A percentile compares a stretch with the other conserved stretches of the same genome.
Evolutionary conservation across 2,797 vertebrate genomes (phyloP).

Genomic region (Lithobates sylvaticus): DNA sequence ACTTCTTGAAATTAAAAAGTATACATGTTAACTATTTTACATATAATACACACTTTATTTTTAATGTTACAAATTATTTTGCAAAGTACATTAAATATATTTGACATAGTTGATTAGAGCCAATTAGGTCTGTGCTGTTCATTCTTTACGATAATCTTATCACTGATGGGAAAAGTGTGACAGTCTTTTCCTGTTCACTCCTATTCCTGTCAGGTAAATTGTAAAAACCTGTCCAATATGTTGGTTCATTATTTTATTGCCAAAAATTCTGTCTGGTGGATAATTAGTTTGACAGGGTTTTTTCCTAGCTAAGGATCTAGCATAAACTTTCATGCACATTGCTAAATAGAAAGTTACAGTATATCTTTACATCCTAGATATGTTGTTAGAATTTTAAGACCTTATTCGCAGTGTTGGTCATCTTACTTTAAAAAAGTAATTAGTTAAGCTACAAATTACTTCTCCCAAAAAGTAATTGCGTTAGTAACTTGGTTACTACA

Average conservation of each 20-base stretch:
- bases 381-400: too few species aligned
- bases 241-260: neutral
- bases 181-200: neutral
- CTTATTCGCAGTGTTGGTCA: too few species aligned
- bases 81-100: neutral
- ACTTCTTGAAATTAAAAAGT: neutral
- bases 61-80: neutral
- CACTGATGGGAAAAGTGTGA: neutral
- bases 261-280: neutral
- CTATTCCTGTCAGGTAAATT: neutral
- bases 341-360: neutral
- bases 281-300: neutral
- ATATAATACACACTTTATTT: neutral
- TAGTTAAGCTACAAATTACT: too few species aligned
- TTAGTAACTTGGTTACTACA: too few species aligned
- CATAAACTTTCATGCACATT: neutral
- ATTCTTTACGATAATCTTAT: neutral
- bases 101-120: neutral
- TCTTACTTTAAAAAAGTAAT: too few species aligned
- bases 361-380: neutral
- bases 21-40: neutral
- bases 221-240: slow-evolving; percentile 7
- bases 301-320: too few species aligned
- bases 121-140: neutral
- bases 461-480: too few species aligned